These are phyloP conservation scores for Saturnia japonica DNA, from an alignment of 2,888 invertebrate genomes.

Conservation along the genomic window DNA sequence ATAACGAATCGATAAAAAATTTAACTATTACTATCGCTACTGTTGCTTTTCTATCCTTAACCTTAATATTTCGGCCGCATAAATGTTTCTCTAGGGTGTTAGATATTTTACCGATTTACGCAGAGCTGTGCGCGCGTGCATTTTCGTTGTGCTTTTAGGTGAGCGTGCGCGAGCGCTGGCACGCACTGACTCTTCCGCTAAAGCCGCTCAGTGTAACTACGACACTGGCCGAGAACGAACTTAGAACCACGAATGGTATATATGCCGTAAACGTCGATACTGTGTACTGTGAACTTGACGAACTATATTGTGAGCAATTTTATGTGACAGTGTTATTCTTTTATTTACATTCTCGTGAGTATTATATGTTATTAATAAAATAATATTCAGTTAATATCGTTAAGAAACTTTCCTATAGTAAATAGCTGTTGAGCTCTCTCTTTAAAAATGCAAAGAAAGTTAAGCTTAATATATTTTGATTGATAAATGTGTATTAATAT, in stretches of 20 bases:
- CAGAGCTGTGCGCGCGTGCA: conserved; percentile 52
- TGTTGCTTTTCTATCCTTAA: conserved; percentile 68
- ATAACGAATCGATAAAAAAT: conserved; percentile 59
- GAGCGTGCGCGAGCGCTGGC: conserved; percentile 69
- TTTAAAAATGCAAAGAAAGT: conserved; percentile 52
- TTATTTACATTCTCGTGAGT: conserved; percentile 47
- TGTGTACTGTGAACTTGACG: conserved; percentile 71
- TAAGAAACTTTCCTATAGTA: conserved; percentile 45
- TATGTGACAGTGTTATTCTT: conserved; percentile 60
- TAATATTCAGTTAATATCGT: conserved; percentile 15
- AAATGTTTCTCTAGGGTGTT: conserved; percentile 51
- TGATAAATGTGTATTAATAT: conserved; percentile 15
- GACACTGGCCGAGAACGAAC: conserved; percentile 76
- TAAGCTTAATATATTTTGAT: conserved; percentile 37
- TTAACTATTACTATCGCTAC: conserved; percentile 46
- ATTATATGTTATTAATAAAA: conserved; percentile 32
- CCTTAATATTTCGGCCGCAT: conserved; percentile 60
- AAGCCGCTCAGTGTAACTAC: conserved; percentile 70
- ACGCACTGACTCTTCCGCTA: conserved; percentile 68
- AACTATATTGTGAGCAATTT: conserved; percentile 54
- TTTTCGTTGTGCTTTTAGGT: conserved; percentile 69
- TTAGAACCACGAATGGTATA: conserved; percentile 60
- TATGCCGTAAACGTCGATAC: conserved; percentile 42
- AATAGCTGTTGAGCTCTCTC: conserved; percentile 52
- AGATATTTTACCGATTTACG: conserved; percentile 62